Conservation (phyloP, 2,113 vertebrate species). For the Sylvietta virens region DNA sequence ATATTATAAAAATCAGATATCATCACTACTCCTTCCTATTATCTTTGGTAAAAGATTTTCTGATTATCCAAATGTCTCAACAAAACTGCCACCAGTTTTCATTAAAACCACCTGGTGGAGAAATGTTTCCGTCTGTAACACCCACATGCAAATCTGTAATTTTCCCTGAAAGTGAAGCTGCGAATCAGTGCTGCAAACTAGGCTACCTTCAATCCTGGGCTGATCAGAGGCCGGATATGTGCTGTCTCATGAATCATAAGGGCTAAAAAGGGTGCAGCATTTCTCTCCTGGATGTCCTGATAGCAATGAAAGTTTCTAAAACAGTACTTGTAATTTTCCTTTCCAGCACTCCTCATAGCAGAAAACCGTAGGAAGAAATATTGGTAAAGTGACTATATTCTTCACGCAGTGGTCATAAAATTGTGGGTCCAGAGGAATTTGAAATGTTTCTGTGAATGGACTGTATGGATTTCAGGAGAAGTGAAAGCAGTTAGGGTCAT, state of each 20-base stretch:
- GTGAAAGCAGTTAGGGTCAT: background rate
- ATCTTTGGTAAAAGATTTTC: background rate
- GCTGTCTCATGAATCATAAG: background rate
- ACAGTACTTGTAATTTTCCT: background rate
- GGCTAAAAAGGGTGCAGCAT: background rate
- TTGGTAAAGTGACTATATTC: background rate
- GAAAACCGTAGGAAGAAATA: background rate
- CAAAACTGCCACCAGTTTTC: background rate
- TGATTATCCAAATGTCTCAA: background rate
- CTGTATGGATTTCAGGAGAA: background rate
- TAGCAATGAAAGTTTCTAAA: background rate
- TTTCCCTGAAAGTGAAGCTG: background rate
- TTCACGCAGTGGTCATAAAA: background rate
- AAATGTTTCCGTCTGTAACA: conserved; percentile 11
- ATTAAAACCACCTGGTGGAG: conserved; percentile 13
- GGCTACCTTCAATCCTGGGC: background rate
- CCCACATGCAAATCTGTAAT: background rate
- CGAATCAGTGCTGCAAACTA: background rate
- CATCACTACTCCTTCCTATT: background rate
- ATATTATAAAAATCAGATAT: background rate
- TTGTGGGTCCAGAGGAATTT: background rate
- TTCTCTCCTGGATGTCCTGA: background rate
- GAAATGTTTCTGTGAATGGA: background rate
- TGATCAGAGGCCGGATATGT: background rate
- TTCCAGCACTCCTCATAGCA: background rate